phyloP scores from a whole-genome alignment of 2,113 vertebrate genomes.

The Cinclus cinclus region DNA sequence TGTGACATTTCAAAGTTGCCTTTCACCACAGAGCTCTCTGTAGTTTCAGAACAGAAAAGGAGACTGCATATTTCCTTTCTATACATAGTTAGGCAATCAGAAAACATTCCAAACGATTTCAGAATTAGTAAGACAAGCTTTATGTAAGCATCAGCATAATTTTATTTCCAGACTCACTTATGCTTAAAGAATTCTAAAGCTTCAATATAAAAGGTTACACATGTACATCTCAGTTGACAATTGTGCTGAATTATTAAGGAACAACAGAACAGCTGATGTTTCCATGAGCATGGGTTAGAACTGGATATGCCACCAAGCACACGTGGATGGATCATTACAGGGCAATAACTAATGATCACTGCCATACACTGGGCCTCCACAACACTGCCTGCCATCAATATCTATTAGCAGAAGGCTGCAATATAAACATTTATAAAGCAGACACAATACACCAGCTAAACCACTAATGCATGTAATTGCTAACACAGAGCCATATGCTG shows the following conservation, averaged over 20 bases:
- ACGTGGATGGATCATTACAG: neutral
- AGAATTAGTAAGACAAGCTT: neutral
- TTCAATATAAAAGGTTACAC: neutral
- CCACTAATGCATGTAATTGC: neutral
- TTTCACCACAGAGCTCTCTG: neutral
- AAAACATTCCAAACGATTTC: neutral
- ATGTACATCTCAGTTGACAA: neutral
- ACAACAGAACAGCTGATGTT: neutral
- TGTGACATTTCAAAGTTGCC: neutral
- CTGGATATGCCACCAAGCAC: neutral
- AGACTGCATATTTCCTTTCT: neutral
- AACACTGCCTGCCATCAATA: neutral
- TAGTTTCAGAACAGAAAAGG: neutral
- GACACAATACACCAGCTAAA: neutral
- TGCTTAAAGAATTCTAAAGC: neutral
- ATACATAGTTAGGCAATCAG: neutral
- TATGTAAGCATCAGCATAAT: neutral
- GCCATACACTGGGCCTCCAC: neutral
- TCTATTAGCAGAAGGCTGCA: neutral
- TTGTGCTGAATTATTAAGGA: neutral
- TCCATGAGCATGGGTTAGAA: neutral
- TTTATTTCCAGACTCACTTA: neutral
- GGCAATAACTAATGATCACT: neutral
- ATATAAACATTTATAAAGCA: slow-evolving; percentile 18
- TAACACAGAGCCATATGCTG: neutral